Evolutionary conservation across 2,888 invertebrate species (phyloP).

Genomic region (Dynastes grantii): DNA sequence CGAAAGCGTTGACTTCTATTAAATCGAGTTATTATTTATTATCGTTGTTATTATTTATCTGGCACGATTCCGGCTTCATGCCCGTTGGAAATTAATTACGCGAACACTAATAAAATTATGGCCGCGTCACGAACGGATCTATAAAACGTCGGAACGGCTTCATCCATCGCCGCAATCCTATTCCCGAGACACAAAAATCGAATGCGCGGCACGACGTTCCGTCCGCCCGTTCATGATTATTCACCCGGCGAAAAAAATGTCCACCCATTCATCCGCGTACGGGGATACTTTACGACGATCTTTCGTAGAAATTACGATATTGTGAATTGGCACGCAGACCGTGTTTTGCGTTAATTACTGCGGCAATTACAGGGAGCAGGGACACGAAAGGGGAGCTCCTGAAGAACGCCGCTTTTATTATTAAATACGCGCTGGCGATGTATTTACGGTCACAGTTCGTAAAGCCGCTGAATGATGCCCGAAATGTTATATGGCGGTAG

Average conservation of each 20-base stretch:
- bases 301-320: conserved; percentile 63
- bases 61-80: conserved; percentile 33
- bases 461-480: conserved; percentile 25
- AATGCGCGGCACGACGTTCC: conserved; percentile 25
- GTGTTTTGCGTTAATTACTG: conserved; percentile 65
- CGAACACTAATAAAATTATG: conserved; percentile 49
- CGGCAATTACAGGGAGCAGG: conserved; percentile 62
- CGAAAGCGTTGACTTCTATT: conserved; percentile 18
- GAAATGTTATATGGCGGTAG: not conserved
- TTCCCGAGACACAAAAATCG: conserved; percentile 37
- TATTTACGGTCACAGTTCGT: conserved; percentile 40
- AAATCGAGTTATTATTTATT: conserved; percentile 30
- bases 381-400: conserved; percentile 60
- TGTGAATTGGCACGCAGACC: conserved; percentile 65
- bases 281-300: conserved; percentile 36
- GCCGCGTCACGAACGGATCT: conserved; percentile 37
- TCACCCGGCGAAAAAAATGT: conserved; percentile 41
- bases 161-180: conserved; percentile 32
- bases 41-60: conserved; percentile 34
- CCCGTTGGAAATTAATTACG: conserved; percentile 30
- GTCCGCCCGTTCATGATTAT: conserved; percentile 38
- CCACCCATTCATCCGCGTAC: conserved; percentile 48
- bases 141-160: conserved; percentile 48
- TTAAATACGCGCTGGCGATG: conserved; percentile 35
- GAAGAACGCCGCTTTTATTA: conserved; percentile 54